Percentiles rank a stretch among this genome's conserved stretches.
These are phyloP conservation scores for Ctenodactylus gundi DNA, from an alignment of 2,113 vertebrate species.

Conservation along the genomic window DNA sequence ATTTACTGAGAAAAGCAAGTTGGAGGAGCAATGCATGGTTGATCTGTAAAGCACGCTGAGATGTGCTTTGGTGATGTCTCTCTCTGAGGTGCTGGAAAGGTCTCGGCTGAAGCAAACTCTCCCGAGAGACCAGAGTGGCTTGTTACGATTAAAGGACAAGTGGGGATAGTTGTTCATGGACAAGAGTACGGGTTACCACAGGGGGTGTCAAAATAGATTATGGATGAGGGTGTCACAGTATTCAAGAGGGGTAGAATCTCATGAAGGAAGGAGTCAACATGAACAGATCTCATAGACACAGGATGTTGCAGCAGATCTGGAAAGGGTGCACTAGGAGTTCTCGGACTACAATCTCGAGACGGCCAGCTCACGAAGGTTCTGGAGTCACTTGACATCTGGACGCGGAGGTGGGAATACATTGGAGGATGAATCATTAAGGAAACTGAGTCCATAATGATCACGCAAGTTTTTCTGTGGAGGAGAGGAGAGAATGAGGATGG, in stretches of 20 bases:
- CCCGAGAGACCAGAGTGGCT: background rate
- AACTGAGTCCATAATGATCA: accelerated
- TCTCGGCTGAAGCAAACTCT: no score
- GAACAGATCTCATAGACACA: background rate
- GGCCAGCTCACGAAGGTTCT: background rate
- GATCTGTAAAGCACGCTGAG: background rate
- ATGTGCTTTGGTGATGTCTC: background rate
- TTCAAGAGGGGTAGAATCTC: background rate
- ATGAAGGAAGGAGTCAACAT: background rate
- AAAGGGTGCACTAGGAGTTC: background rate
- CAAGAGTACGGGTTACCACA: background rate
- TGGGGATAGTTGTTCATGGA: background rate
- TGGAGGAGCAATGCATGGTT: background rate
- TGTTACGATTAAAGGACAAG: background rate
- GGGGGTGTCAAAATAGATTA: background rate
- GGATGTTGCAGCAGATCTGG: background rate
- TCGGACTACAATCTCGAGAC: background rate
- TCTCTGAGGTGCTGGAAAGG: background rate
- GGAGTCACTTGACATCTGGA: background rate
- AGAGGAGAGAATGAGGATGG: background rate
- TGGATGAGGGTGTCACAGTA: background rate
- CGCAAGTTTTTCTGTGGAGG: background rate
- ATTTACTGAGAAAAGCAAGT: background rate
- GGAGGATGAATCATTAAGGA: background rate
- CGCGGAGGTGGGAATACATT: accelerated